phyloP scores from a whole-genome alignment of 2,888 invertebrate species.

The Aricia artaxerxes region DNA sequence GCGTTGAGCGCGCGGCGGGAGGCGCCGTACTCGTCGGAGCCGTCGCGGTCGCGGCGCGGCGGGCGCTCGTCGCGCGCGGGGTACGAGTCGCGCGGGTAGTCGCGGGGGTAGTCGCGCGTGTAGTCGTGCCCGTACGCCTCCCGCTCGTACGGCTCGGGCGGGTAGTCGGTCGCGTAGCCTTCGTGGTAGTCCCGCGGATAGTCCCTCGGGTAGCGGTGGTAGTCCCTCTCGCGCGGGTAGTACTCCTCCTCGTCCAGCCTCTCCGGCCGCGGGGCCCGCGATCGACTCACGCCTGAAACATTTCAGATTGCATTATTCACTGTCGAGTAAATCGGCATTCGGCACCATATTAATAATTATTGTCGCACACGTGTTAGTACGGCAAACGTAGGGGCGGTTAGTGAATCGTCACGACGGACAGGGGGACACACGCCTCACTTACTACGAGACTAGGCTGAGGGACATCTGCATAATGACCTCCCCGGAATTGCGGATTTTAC shows the following conservation, averaged over 20 bases:
- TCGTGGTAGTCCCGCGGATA: conserved; percentile 54
- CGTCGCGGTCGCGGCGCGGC: conserved; percentile 64
- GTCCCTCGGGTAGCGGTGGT: conserved; percentile 51
- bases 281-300: conserved; percentile 58
- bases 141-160: conserved; percentile 59
- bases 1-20: conserved; percentile 87
- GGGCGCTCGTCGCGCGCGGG: conserved; percentile 67
- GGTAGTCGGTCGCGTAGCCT: conserved; percentile 57
- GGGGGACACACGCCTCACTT: conserved; percentile 56
- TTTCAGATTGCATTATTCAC: background rate
- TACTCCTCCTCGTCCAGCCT: conserved; percentile 82
- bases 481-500: conserved; percentile 64
- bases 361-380: conserved; percentile 3
- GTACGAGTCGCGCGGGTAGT: conserved; percentile 77
- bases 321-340: background rate
- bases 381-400: conserved; percentile 33
- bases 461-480: conserved; percentile 53
- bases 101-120: conserved; percentile 65
- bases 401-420: conserved; percentile 44
- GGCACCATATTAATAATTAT: background rate
- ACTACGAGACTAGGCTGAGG: conserved; percentile 59
- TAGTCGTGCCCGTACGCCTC: conserved; percentile 64
- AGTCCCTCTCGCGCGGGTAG: conserved; percentile 47
- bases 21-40: conserved; percentile 80
- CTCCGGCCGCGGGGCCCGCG: conserved; percentile 76